Conservation (phyloP, 2,797 vertebrate species). For the Oreochromis grahami region DNA sequence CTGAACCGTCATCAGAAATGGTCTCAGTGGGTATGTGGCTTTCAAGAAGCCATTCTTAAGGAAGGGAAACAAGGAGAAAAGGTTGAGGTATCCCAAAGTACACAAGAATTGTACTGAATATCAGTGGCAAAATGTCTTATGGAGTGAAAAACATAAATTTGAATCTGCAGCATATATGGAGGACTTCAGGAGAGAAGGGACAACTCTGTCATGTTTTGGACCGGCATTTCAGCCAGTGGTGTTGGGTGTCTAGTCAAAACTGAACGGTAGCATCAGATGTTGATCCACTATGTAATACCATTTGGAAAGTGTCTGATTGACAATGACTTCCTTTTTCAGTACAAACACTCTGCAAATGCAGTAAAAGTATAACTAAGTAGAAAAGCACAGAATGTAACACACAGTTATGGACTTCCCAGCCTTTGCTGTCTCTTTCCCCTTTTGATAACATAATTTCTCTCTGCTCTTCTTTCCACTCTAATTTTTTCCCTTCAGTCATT, state of each 20-base stretch:
- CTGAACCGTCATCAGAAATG: background rate
- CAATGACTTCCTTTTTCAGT: background rate
- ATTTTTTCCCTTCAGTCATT: conserved; percentile 1
- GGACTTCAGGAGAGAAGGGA: background rate
- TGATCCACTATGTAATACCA: background rate
- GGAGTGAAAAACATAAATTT: background rate
- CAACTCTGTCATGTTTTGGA: background rate
- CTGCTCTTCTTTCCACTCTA: background rate
- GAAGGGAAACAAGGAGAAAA: background rate
- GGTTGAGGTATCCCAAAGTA: background rate
- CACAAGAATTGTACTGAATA: background rate
- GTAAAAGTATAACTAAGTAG: background rate
- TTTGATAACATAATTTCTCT: conserved; percentile 10
- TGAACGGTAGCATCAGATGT: background rate
- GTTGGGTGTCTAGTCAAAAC: background rate
- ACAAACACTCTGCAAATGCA: background rate
- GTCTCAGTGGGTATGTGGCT: background rate
- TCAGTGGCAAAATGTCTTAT: background rate
- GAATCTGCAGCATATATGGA: background rate
- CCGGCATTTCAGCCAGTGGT: background rate
- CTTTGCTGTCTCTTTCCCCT: background rate
- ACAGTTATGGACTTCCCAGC: background rate
- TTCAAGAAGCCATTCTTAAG: background rate
- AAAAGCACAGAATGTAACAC: background rate
- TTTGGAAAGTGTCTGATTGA: background rate